Conservation (phyloP, 30 jellyfish, hydroid and myxozoan genomes). For the Turritopsis rubra region DNA sequence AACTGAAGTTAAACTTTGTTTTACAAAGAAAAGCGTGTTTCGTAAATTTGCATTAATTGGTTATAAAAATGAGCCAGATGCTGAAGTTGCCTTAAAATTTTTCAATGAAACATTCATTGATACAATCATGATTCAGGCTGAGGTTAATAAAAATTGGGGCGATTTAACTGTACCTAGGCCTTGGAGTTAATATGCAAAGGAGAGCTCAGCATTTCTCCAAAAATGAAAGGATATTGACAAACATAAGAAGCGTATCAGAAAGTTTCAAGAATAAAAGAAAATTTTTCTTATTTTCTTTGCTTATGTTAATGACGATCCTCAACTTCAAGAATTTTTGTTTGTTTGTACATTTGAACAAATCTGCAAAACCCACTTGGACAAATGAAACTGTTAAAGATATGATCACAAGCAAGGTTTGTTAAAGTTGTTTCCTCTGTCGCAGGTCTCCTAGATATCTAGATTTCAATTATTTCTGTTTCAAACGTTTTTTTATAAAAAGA, state of each 20-base stretch:
- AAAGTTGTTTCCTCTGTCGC: too few species aligned
- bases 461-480: too few species aligned
- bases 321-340: slow-evolving; percentile 55
- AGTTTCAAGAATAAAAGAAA: slow-evolving; percentile 41
- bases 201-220: slow-evolving; percentile 72
- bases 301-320: slow-evolving; percentile 35
- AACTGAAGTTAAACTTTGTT: slow-evolving; percentile 80
- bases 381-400: slow-evolving; percentile 37
- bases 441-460: too few species aligned
- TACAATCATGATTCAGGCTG: slow-evolving; percentile 67
- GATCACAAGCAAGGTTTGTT: slow-evolving; percentile 2
- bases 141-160: slow-evolving; percentile 71
- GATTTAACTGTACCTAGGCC: slow-evolving; percentile 94
- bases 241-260: slow-evolving; percentile 51
- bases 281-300: background rate
- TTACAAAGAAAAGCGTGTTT: slow-evolving; percentile 68
- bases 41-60: slow-evolving; percentile 97
- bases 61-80: slow-evolving; percentile 58
- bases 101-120: slow-evolving; percentile 64
- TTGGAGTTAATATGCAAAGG: slow-evolving; percentile 86
- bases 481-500: background rate
- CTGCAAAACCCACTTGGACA: slow-evolving; percentile 66
- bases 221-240: slow-evolving; percentile 46
- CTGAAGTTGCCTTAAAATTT: slow-evolving; percentile 43
- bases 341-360: slow-evolving; percentile 59